Evolutionary conservation across 2,797 vertebrate species (phyloP), one percentile per base, ranked within the genome.

Genomic region (Fratercula arctica): DNA sequence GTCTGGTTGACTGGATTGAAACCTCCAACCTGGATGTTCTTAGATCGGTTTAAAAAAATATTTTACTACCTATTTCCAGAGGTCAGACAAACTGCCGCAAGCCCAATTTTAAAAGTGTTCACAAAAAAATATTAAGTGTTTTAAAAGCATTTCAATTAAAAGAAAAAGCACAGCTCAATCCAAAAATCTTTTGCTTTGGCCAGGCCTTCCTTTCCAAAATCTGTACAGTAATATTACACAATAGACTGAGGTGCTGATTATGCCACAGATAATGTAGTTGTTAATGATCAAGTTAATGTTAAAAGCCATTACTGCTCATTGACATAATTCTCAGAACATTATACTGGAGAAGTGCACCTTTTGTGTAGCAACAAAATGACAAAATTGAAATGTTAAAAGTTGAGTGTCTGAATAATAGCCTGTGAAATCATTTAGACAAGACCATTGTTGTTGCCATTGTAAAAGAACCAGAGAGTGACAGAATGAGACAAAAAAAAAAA

Each of bases 331-430:
- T 98, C 96, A 95, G 97, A 97, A 98, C 98, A 98, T 98, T 98
- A 98, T 96, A 97, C 97, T 98, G 95, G 97, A 98, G 97, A 98
- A 98, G 97, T 97, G 97, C 97, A 98, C 98, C 97, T 98, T 98
- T 98, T 98, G 98, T 98, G 97, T 97, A 96, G 93, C 97, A 98
- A 98, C 97, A 98, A 98, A 98, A 98, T 98, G 98, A 98, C 97
- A 98, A 98, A 98, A 98, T 98, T 98, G 98, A 98, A 98, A 98
- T 97, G 98, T 98, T 98, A 98, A 98, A 98, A 98, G 97, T 98
- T 98, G 98, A 98, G 97, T 96, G 97, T 97, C 97, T 98, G 98
- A 98, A 98, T 98, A 98, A 98, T 97, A 97, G 97, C 96, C 98
- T 98, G 98, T 98, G 98, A 98, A 98, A 98, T 98, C 98, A 98